Evolutionary conservation across 1,140 invertebrate species (phyloP), one percentile per base, ranked within the genome.

Genomic region (Pseudachorutes palmiensis): DNA sequence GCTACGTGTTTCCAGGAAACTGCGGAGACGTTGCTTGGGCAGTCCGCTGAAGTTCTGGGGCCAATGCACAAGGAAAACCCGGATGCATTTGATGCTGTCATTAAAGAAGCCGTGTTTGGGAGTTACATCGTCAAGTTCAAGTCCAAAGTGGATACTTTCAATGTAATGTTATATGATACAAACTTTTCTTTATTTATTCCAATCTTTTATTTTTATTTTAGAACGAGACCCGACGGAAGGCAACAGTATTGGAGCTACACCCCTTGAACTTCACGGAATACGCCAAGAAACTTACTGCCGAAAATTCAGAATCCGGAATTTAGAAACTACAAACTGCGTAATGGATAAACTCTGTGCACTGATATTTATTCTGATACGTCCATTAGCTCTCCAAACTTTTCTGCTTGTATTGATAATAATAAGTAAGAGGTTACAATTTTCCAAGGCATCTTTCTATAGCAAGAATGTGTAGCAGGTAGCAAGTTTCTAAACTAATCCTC

Each of bases 81-180:
- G 19, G 78, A 82, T 19, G 80, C 77, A 1, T 85, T 82, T 75
- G 78, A 81, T 64, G 76, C 85, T 48, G 80, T 90, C 62, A 86
- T 95, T 65, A 81, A 84, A 24, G 82, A 86, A 16, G 83, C 89
- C 3, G 83, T 86, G 70, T 96, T 97, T 76, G 88, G 87, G 75
- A 82, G 84, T 0, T 94, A 85, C 72, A 81, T 88, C 14, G 90
- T 96, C 74, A 90, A 88, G 76, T 80, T 97, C 51, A 80, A 91
- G 68, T 85, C 88, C 22, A 95, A 92, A 78, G 84, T 90, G 77
- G 95, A 98, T 78, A 88, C 84, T 22, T 98, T 89, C 75, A 95
- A 92, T 79, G 92, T 89, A 80, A 58, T 62, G 9, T 62, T 68
- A 33, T 29, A 64, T 31, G 22, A 3, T 12, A 12, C 12, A 2